These are phyloP conservation scores for Chrosomus eos DNA, from an alignment of 2,797 vertebrate species.

Conservation along the genomic window DNA sequence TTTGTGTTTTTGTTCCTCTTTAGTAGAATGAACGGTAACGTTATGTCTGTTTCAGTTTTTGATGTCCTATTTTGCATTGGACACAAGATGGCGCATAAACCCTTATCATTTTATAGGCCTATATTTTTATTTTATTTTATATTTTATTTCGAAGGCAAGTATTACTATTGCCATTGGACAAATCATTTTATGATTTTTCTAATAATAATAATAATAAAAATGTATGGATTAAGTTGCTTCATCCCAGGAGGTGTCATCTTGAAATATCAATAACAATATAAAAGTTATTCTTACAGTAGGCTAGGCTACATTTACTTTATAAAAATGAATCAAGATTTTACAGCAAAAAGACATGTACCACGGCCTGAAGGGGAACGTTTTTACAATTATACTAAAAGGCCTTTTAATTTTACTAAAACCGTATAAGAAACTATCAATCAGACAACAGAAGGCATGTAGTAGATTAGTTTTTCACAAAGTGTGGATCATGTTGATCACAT, in stretches of 20 bases:
- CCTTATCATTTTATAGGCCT: neutral
- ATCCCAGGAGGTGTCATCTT: neutral
- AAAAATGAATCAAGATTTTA: too few species aligned
- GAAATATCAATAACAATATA: neutral
- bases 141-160: neutral
- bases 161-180: neutral
- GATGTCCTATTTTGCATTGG: neutral
- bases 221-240: neutral
- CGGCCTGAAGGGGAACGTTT: too few species aligned
- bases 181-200: neutral
- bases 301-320: too few species aligned
- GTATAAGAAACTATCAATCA: neutral
- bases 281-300: too few species aligned
- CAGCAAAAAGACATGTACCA: too few species aligned
- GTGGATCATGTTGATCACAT: neutral
- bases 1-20: neutral
- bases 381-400: too few species aligned
- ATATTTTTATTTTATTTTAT: neutral
- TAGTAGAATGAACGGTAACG: too few species aligned
- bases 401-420: neutral
- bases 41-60: neutral
- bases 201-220: neutral
- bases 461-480: neutral
- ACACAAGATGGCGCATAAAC: conserved; percentile 22
- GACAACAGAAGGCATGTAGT: neutral